phyloP scores from a whole-genome alignment of 2,888 invertebrate genomes.

The Hyalella azteca region DNA sequence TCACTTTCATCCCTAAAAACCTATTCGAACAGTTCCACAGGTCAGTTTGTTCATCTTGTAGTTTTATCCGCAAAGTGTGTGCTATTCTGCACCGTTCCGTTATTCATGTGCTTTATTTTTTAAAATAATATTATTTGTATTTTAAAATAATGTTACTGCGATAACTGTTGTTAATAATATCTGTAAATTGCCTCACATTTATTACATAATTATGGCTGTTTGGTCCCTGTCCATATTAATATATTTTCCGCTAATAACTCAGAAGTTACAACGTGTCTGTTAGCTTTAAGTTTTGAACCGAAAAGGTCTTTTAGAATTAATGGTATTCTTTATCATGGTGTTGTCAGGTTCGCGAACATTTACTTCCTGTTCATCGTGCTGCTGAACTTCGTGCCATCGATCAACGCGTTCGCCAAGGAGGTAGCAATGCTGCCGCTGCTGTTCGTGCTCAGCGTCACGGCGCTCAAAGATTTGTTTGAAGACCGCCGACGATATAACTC shows the following conservation, averaged over 20 bases:
- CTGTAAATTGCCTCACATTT: too few species aligned
- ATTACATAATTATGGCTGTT: too few species aligned
- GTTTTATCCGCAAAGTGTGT: not conserved
- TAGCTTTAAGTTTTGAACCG: too few species aligned
- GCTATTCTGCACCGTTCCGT: not conserved
- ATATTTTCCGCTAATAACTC: too few species aligned
- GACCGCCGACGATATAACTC: constrained; percentile 86
- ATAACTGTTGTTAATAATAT: too few species aligned
- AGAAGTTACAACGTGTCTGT: too few species aligned
- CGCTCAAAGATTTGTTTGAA: constrained; percentile 93
- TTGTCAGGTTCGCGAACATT: constrained; percentile 85
- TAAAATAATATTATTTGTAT: too few species aligned
- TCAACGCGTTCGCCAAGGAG: constrained; percentile 94
- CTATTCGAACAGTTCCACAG: constrained; percentile 93
- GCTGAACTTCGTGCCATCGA: constrained; percentile 93
- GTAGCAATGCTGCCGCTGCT: constrained; percentile 93
- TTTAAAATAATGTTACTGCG: too few species aligned
- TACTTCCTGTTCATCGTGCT: constrained; percentile 97
- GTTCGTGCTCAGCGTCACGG: constrained; percentile 92
- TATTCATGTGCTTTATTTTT: too few species aligned
- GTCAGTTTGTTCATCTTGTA: constrained; percentile 33
- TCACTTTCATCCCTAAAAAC: constrained; percentile 95
- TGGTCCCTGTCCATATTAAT: too few species aligned
- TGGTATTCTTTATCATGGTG: not conserved
- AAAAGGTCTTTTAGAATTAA: too few species aligned